Conservation (phyloP, 2,113 vertebrate species). For the Tetraodon nigroviridis region DNA sequence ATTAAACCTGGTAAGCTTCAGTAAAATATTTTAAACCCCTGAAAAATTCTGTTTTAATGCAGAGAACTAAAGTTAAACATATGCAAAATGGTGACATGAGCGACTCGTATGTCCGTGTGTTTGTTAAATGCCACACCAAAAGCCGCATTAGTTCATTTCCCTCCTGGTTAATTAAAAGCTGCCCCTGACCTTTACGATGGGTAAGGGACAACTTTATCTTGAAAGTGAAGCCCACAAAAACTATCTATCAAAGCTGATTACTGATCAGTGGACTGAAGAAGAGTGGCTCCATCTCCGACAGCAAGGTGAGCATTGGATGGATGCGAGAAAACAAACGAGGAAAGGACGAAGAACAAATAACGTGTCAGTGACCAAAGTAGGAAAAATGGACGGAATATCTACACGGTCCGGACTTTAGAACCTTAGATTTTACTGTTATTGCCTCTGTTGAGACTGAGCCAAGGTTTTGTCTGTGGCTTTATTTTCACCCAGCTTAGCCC, state of each 20-base stretch:
- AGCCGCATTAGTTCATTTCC: slow-evolving; percentile 79
- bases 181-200: slow-evolving; percentile 78
- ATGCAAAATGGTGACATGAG: slow-evolving; percentile 49
- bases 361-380: too few species aligned
- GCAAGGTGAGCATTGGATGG: slow-evolving; percentile 5
- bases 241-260: slow-evolving; percentile 73
- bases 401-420: too few species aligned
- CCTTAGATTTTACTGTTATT: too few species aligned
- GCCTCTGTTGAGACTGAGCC: background rate
- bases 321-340: background rate
- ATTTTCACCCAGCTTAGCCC: too few species aligned
- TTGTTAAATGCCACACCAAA: slow-evolving; percentile 78
- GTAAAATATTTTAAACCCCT: background rate
- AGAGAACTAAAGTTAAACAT: slow-evolving; percentile 20
- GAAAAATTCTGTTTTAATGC: background rate
- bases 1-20: background rate
- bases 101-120: slow-evolving; percentile 58
- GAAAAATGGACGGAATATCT: too few species aligned
- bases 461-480: too few species aligned
- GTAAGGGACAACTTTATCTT: slow-evolving; percentile 80
- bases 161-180: slow-evolving; percentile 87
- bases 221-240: slow-evolving; percentile 79
- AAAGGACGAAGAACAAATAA: background rate
- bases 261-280: slow-evolving; percentile 57
- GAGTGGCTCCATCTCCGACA: slow-evolving; percentile 32